These are phyloP conservation scores for Forbesichthys agassizii DNA, from an alignment of 2,113 vertebrate species.

Conservation along the genomic window DNA sequence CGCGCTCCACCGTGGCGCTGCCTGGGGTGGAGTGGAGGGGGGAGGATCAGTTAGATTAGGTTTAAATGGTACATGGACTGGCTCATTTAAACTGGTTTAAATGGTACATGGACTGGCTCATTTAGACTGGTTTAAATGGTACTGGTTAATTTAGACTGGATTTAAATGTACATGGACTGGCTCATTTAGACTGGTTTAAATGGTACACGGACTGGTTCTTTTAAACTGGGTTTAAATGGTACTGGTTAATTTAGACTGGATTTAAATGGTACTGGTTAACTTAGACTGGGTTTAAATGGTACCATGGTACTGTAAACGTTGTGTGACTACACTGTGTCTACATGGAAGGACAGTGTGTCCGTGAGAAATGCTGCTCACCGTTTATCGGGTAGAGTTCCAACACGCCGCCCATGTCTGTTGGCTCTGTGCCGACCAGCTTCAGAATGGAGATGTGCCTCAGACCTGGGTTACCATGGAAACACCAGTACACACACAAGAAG, in stretches of 20 bases:
- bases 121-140: too few relatives aligned
- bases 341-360: not conserved
- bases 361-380: constrained; percentile 76
- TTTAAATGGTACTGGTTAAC: too few relatives aligned
- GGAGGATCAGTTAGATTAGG: not conserved
- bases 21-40: constrained; percentile 71
- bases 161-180: not conserved
- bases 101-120: too few relatives aligned
- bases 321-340: too few relatives aligned
- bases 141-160: too few relatives aligned
- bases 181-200: too few relatives aligned
- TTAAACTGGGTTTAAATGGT: too few relatives aligned
- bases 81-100: too few relatives aligned
- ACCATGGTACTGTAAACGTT: too few relatives aligned
- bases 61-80: not conserved
- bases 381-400: constrained; percentile 97
- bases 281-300: too few relatives aligned
- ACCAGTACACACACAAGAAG: constrained; percentile 33
- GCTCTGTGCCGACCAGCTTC: constrained; percentile 87
- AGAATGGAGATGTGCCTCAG: constrained; percentile 93
- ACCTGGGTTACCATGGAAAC: constrained; percentile 73
- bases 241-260: too few relatives aligned
- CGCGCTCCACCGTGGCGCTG: constrained; percentile 90
- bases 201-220: too few relatives aligned
- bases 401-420: constrained; percentile 84